A percentile compares a stretch with the other conserved stretches of the same genome.
These are phyloP conservation scores for Phalloptychus januarius DNA, from an alignment of 2,797 vertebrate species.

Conservation along the genomic window DNA sequence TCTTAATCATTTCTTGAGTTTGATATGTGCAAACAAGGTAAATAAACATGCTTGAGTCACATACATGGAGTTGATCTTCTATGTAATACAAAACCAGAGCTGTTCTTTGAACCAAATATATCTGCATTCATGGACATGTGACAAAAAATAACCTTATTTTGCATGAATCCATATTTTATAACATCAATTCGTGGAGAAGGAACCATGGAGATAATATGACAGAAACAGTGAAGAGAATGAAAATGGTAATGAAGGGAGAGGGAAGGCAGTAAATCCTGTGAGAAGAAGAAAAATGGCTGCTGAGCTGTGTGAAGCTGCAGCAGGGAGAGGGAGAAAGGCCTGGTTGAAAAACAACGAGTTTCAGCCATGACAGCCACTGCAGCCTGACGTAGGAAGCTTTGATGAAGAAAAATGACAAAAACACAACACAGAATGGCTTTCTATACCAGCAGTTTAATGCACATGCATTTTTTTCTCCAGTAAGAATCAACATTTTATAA, in stretches of 20 bases:
- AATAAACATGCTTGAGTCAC: slow-evolving; percentile 22
- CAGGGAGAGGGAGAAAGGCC: slow-evolving; percentile 63
- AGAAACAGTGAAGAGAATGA: slow-evolving; percentile 22
- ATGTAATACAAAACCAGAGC: slow-evolving; percentile 49
- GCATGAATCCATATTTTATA: slow-evolving; percentile 37
- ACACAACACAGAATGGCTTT: slow-evolving; percentile 48
- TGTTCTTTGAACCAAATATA: slow-evolving; percentile 54
- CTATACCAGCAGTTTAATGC: slow-evolving; percentile 55
- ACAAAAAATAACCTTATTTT: slow-evolving; percentile 46
- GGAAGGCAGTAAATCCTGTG: slow-evolving; percentile 47
- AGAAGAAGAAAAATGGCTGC: slow-evolving; percentile 63
- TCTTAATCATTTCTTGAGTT: slow-evolving; percentile 1
- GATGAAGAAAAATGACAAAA: slow-evolving; percentile 54
- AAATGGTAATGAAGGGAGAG: slow-evolving; percentile 46
- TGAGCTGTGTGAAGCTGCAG: slow-evolving; percentile 69
- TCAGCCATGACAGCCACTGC: slow-evolving; percentile 63
- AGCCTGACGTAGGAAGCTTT: slow-evolving; percentile 56
- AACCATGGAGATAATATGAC: slow-evolving; percentile 7
- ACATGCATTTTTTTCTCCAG: slow-evolving; percentile 55
- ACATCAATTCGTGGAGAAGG: slow-evolving; percentile 26
- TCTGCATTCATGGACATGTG: slow-evolving; percentile 43
- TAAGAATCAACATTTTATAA: slow-evolving; percentile 28
- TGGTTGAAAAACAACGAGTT: slow-evolving; percentile 64
- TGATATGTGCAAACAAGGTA: not conserved
- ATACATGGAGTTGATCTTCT: slow-evolving; percentile 29